These are phyloP conservation scores for Salminus brasiliensis DNA, from an alignment of 2,113 vertebrate species.

Conservation along the genomic window DNA sequence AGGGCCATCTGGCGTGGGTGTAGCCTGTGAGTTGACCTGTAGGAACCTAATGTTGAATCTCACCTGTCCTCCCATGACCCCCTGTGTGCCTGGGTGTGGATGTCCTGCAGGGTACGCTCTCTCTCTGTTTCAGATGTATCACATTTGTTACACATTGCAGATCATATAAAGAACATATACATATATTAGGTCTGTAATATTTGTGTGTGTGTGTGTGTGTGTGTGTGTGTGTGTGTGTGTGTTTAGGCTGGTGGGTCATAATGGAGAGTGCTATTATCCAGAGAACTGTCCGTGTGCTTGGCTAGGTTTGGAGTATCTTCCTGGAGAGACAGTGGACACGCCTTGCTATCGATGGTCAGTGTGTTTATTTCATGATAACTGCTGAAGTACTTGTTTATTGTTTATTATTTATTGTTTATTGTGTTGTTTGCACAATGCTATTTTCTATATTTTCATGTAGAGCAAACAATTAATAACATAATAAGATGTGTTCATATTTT, in stretches of 20 bases:
- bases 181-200: not conserved
- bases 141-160: not conserved
- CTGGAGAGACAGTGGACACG: slow-evolving; percentile 92
- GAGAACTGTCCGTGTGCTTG: slow-evolving; percentile 95
- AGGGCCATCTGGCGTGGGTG: slow-evolving; percentile 79
- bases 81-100: slow-evolving; percentile 91
- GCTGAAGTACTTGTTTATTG: no score
- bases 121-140: not conserved
- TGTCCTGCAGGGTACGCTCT: slow-evolving; percentile 87
- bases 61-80: slow-evolving; percentile 90
- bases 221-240: slow-evolving; percentile 41
- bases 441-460: no score
- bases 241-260: slow-evolving; percentile 89
- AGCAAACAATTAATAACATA: no score
- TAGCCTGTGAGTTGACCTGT: slow-evolving; percentile 91
- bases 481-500: no score
- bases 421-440: not conserved
- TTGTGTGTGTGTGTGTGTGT: slow-evolving; percentile 14
- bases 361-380: not conserved
- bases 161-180: not conserved
- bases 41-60: slow-evolving; percentile 97
- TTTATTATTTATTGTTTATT: not conserved
- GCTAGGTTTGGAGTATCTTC: slow-evolving; percentile 94
- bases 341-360: slow-evolving; percentile 92
- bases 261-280: slow-evolving; percentile 91